These are phyloP conservation scores for Agriopis aurantiaria DNA, from an alignment of 2,888 invertebrate species.

Conservation along the genomic window DNA sequence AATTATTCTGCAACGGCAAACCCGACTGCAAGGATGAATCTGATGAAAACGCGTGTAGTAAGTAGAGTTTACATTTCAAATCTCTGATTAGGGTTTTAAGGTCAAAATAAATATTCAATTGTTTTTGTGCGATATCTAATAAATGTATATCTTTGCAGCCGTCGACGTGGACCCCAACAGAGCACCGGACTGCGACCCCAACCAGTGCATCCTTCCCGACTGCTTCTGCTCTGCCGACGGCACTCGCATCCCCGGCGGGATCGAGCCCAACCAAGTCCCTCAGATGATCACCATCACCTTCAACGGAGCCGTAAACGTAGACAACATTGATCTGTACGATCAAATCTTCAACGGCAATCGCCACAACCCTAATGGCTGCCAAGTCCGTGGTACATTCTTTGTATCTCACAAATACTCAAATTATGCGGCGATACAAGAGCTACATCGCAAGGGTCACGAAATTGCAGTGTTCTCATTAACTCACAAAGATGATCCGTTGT, in stretches of 20 bases:
- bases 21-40: slow-evolving; percentile 97
- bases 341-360: slow-evolving; percentile 95
- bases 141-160: slow-evolving; percentile 83
- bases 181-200: slow-evolving; percentile 96
- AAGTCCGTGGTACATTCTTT: slow-evolving; percentile 96
- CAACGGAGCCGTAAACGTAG: slow-evolving; percentile 96
- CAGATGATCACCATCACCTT: slow-evolving; percentile 98
- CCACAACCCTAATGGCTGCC: slow-evolving; percentile 95
- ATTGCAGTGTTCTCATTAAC: slow-evolving; percentile 96
- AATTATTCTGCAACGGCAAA: slow-evolving; percentile 97
- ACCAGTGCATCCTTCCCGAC: slow-evolving; percentile 95
- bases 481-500: slow-evolving; percentile 96
- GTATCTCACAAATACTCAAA: slow-evolving; percentile 97
- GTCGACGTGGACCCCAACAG: slow-evolving; percentile 96
- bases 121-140: background rate
- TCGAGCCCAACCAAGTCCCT: slow-evolving; percentile 94
- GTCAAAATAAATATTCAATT: background rate
- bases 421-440: slow-evolving; percentile 95
- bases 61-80: slow-evolving; percentile 78
- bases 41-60: slow-evolving; percentile 98
- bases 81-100: background rate
- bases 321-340: slow-evolving; percentile 96
- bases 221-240: slow-evolving; percentile 98
- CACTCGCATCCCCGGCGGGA: slow-evolving; percentile 94
- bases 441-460: slow-evolving; percentile 96